A percentile compares a stretch with the other conserved stretches of the same genome.
Conservation (phyloP, 2,797 vertebrate species). For the Scyliorhinus canicula region DNA sequence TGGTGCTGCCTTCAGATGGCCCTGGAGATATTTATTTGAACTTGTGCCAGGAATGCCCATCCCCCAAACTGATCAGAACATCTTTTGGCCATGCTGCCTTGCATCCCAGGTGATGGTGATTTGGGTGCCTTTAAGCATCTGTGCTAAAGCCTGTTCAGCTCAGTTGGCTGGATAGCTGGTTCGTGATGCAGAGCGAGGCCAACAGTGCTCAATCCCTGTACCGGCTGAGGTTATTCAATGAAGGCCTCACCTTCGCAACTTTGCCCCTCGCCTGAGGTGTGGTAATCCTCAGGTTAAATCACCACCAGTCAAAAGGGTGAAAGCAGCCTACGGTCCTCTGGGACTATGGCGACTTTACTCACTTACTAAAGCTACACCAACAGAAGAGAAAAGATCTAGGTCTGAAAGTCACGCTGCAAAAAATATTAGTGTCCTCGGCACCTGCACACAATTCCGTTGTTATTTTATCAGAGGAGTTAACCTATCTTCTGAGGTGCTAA, state of each 20-base stretch:
- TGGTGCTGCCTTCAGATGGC: not conserved
- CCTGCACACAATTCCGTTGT: too few relatives aligned
- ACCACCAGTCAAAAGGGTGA: too few relatives aligned
- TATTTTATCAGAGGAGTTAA: not conserved
- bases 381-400: not conserved
- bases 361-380: not conserved
- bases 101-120: not conserved
- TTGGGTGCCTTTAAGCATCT: not conserved
- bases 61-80: not conserved
- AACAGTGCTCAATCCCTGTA: too few relatives aligned
- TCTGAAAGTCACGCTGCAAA: not conserved
- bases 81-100: not conserved
- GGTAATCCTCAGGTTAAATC: too few relatives aligned
- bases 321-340: too few relatives aligned
- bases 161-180: too few relatives aligned
- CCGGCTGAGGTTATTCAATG: too few relatives aligned
- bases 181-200: too few relatives aligned
- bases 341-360: too few relatives aligned
- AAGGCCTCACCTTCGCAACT: too few relatives aligned
- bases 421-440: not conserved
- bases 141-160: too few relatives aligned
- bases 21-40: not conserved
- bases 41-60: not conserved
- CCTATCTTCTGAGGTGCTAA: not conserved
- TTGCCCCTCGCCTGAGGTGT: too few relatives aligned